Evolutionary conservation across 2,797 vertebrate species (phyloP).

Genomic region (Melanotaenia boesemani): DNA sequence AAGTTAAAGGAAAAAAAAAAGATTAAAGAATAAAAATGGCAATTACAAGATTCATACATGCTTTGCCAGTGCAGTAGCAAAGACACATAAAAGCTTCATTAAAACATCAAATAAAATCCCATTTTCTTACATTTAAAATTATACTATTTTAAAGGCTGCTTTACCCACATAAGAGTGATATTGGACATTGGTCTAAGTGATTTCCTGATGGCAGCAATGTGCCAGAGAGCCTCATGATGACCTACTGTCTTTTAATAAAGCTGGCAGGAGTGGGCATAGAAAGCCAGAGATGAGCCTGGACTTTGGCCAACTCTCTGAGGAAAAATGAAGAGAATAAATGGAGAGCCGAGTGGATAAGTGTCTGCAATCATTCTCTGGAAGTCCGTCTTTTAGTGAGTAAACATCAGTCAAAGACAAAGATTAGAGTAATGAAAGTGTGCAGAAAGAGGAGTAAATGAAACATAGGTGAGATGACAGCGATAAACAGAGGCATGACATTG

Average conservation of each 20-base stretch:
- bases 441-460: conserved; percentile 42
- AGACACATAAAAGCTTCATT: background rate
- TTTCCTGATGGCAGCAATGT: conserved; percentile 22
- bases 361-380: conserved; percentile 62
- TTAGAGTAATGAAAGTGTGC: conserved; percentile 40
- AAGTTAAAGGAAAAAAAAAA: background rate
- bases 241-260: conserved; percentile 69
- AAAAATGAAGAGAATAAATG: conserved; percentile 61
- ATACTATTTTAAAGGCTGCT: background rate
- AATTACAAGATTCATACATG: background rate
- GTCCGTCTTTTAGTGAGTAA: conserved; percentile 56
- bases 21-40: background rate
- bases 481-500: conserved; percentile 24
- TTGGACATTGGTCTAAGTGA: conserved; percentile 3
- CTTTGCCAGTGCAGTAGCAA: background rate
- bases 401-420: conserved; percentile 61
- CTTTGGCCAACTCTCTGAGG: conserved; percentile 55
- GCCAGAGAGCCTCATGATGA: conserved; percentile 68
- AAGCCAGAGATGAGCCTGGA: conserved; percentile 61
- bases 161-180: conserved; percentile 6
- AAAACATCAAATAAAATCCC: background rate
- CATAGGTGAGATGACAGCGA: conserved; percentile 48
- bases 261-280: conserved; percentile 53
- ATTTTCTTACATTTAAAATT: too few relatives aligned
- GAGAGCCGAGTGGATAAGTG: conserved; percentile 62